Evolutionary conservation across 2,888 invertebrate species (phyloP), one percentile per base, ranked within the genome.

Genomic region (Drosophila anomalata): DNA sequence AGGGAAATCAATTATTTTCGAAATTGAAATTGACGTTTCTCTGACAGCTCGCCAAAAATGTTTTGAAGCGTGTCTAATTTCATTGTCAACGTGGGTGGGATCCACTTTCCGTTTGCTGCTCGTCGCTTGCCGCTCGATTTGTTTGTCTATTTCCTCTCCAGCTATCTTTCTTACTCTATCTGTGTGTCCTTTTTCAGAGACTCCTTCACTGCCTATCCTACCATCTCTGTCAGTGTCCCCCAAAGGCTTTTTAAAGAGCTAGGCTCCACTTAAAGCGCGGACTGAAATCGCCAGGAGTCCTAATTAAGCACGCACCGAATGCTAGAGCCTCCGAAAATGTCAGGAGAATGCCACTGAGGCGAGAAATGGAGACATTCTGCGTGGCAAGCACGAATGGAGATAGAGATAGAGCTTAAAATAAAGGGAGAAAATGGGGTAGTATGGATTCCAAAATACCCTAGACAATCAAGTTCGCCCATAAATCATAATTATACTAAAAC

Each of bases 21-120:
- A 87, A 83, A 89, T 89, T 86, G 82, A 89, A 89, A 89, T 90
- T 87, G 89, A 90, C 88, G 76, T 80, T 76, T 84, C 78, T 85
- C 74, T 79, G 87, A 85, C 85, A 85, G 73, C 72, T 80, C 67
- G 72, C 80, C 80, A 74, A 77, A 87, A 87, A 86, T 82, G 83
- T 83, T 86, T 60, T 86, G 78, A 79, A 78, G 79, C 75, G 70
- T 82, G 79, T 87, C 75, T 87, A 85, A 84, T 81, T 79, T 81
- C 72, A 85, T 87, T 83, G 78, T 80, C 78, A 77, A 72, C 73
- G 72, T 47, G 70, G 39, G 31, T 51, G 60, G 7, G 33, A 12
- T 41, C 14, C 50, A 20, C 0, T 20, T 9, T 22, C n/a, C 14
- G 26, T 0, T 17, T 9, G 42, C 46, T 36, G 14, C 39, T 60